Percentiles rank a stretch among this genome's conserved stretches.
Conservation (phyloP, 2,113 vertebrate genomes). For the Prietella phreatophila region DNA sequence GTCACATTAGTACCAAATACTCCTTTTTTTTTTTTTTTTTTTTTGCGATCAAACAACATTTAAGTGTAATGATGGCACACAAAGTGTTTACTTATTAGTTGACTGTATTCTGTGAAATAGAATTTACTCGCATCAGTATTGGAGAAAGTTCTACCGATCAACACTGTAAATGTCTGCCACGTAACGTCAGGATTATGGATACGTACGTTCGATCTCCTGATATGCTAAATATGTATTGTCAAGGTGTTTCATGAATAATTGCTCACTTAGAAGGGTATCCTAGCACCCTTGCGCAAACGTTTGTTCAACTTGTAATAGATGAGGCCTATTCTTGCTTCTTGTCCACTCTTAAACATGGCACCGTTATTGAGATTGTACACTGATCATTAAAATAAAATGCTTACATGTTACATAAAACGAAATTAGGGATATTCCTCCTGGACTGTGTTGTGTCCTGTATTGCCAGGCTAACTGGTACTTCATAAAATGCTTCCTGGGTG, state of each 20-base stretch:
- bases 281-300: not conserved
- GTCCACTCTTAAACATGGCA: not conserved
- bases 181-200: not conserved
- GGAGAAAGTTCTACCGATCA: slow-evolving; percentile 20
- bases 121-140: slow-evolving; percentile 25
- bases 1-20: not conserved
- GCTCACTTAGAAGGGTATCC: not conserved
- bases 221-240: not conserved
- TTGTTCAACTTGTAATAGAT: not conserved
- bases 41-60: not conserved
- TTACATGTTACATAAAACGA: not conserved
- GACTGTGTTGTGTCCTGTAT: slow-evolving; percentile 1
- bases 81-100: not conserved
- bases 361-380: not conserved
- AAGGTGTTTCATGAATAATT: not conserved
- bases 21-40: not conserved
- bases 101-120: slow-evolving; percentile 11
- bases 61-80: not conserved
- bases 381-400: not conserved
- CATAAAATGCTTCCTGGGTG: not conserved
- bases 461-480: not conserved
- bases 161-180: slow-evolving; percentile 36
- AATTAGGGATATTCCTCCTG: not conserved
- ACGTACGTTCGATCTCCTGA: too few relatives aligned
- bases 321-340: not conserved